Base-by-base conservation (phyloP, 1,140 invertebrate species). In the Drosophila mayri region DNA sequence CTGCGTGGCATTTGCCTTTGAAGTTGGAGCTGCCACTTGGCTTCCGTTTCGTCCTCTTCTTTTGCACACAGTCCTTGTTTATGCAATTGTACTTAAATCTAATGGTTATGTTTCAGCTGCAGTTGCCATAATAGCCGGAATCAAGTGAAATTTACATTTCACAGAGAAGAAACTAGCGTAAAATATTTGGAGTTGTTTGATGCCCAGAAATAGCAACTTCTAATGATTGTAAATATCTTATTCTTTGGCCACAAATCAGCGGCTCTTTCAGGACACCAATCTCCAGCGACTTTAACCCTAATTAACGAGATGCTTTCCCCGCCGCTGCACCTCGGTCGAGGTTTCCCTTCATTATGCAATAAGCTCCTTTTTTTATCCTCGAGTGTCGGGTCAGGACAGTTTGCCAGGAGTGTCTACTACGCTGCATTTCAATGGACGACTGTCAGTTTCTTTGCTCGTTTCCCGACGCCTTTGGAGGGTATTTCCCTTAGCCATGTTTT, bases 11-110 rank as follows among this genome's bases (percentile, higher is more conserved):
- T 87, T 76, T 88, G 73, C 76, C 84, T 88, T 84, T 76, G 80
- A 83, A 84, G 84, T 80, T 80, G 80, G 62, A 55, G 64, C 77
- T 87, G 65, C 40, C 59, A 77, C 66, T 68, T 81, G 64, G 71
- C 72, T 84, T 71, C 57, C 61, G 58, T 30, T 59, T 47, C 25
- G 40, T 30, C 54, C 46, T 16, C 64, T 76, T 65, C 43, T 46
- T 57, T 47, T 4, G n/a, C n/a, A 30, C 20, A 55, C 11, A 50
- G 28, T n/a, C 40, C 46, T 77, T 87, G 83, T 83, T 87, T 84
- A 88, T 84, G 84, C 84, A 78, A 81, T 88, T 84, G 80, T 87
- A 84, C 84, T 87, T 90, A 90, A 88, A 87, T 81, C 71, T 83
- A 78, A 87, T 87, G 84, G 68, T 78, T 78, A 84, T 87, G 84